These are phyloP conservation scores for Drosophila tristis DNA, from an alignment of 1,140 invertebrate genomes.

Conservation along the genomic window DNA sequence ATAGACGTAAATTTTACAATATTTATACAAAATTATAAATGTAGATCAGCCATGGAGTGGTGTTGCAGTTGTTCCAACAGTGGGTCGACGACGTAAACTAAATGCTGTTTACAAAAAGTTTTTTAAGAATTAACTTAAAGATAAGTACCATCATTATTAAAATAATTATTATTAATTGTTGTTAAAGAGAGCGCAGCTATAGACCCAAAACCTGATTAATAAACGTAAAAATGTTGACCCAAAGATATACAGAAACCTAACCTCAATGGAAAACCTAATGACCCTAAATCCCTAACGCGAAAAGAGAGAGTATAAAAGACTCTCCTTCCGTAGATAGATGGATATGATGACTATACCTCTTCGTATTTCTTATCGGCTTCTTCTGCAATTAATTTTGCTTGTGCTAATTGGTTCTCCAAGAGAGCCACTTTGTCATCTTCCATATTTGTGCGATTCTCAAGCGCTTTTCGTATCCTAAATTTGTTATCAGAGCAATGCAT, in stretches of 20 bases:
- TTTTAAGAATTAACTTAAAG: constrained; percentile 42
- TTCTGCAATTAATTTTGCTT: constrained; percentile 98
- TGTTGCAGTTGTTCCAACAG: constrained; percentile 38
- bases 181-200: constrained; percentile 65
- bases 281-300: constrained; percentile 75
- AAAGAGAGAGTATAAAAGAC: constrained; percentile 6
- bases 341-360: constrained; percentile 90
- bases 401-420: constrained; percentile 96
- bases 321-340: constrained; percentile 41
- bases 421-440: constrained; percentile 98
- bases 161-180: constrained; percentile 32
- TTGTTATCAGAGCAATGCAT: constrained; percentile 35
- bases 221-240: constrained; percentile 55
- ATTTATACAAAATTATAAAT: constrained; percentile 43
- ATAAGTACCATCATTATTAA: constrained; percentile 29
- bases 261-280: constrained; percentile 73
- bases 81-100: constrained; percentile 61
- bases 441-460: constrained; percentile 99
- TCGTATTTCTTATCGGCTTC: constrained; percentile 99
- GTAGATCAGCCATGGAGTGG: constrained; percentile 21
- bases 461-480: constrained; percentile 97
- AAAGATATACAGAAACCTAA: constrained; percentile 55
- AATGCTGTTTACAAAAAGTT: constrained; percentile 45
- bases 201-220: constrained; percentile 77
- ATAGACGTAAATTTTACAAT: constrained; percentile 53